Conservation (phyloP, 2,888 invertebrate genomes). For the Lutraria lutraria region DNA sequence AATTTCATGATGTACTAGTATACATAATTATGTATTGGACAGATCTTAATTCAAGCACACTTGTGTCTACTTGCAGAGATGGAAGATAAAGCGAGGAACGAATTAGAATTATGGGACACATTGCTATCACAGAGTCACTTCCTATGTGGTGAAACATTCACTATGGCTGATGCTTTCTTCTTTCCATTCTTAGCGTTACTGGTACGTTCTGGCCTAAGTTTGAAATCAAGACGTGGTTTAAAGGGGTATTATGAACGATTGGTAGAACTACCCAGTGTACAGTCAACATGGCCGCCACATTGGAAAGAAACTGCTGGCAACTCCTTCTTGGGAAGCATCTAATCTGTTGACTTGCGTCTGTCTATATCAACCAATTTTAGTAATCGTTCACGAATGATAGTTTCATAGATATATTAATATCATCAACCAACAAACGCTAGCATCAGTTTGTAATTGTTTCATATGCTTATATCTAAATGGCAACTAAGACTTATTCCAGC, state of each 20-base stretch:
- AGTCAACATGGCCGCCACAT: slow-evolving; percentile 79
- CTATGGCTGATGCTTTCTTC: not conserved
- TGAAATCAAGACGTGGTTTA: slow-evolving; percentile 52
- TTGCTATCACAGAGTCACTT: not conserved
- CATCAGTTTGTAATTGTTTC: too few species aligned
- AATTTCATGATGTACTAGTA: too few species aligned
- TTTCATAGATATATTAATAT: too few species aligned
- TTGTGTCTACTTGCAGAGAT: not conserved
- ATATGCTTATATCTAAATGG: too few species aligned
- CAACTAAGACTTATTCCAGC: too few species aligned
- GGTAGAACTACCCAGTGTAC: slow-evolving; percentile 67
- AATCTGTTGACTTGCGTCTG: not conserved
- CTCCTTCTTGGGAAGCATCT: not conserved
- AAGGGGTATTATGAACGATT: slow-evolving; percentile 72
- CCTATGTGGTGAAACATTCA: not conserved
- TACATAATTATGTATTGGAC: too few species aligned
- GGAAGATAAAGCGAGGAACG: not conserved
- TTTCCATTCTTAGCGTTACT: not conserved
- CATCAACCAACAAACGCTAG: too few species aligned
- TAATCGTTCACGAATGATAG: too few species aligned
- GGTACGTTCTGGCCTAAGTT: not conserved
- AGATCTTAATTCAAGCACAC: too few species aligned
- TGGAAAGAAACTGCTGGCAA: slow-evolving; percentile 68
- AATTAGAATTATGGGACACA: not conserved
- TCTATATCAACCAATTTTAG: too few species aligned